Base-by-base conservation (phyloP, 2,888 invertebrate species). In the Sclerodermus sp. region DNA sequence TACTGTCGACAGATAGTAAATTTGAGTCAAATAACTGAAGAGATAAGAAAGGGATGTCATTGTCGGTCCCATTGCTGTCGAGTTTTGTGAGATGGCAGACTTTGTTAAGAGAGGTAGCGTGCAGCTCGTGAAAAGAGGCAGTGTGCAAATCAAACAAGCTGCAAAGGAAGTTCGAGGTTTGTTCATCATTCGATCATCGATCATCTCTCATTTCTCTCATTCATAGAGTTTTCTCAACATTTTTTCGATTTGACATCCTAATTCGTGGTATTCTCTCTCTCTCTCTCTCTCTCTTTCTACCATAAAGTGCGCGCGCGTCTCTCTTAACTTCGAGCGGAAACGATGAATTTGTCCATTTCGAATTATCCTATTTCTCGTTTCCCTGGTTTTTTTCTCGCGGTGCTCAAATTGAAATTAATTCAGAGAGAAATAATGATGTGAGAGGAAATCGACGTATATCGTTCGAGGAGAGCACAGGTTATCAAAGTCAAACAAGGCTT, bases 151-250 rank as follows among this genome's bases (percentile, higher is more conserved):
- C 47, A 82, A 82, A 57, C 78, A 77, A 48, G 82, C 81, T 38
- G 82, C 82, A 4, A 81, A 81, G 74, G 81, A 82, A 56, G 81
- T 82, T 14, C 81, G 81, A 74, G 82, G 82, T 23, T 23, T 23
- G 23, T 23, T 8, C 8, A 82, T 75, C 71, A 76, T 72, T 31
- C 17, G 18, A 30, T 34, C 12, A 32, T 31, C 16, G 17, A 43
- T 17, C 10, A 14, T 10, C 6, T n/a, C 15, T 15, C 15, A 40
- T 40, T 8, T 8, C 8, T 8, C 4, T 23, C 23, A 23, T n/a
- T n/a, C n/a, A n/a, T n/a, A n/a, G n/a, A n/a, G n/a, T n/a, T n/a
- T 10, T 12, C 10, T 32, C n/a, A 12, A n/a, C 14, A 38, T 13
- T 14, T 38, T 13, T 38, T 38, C 14, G 13, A 12, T 10, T 10